Evolutionary conservation across 2,888 invertebrate genomes (phyloP).

Genomic region (Adelognathus sp.): DNA sequence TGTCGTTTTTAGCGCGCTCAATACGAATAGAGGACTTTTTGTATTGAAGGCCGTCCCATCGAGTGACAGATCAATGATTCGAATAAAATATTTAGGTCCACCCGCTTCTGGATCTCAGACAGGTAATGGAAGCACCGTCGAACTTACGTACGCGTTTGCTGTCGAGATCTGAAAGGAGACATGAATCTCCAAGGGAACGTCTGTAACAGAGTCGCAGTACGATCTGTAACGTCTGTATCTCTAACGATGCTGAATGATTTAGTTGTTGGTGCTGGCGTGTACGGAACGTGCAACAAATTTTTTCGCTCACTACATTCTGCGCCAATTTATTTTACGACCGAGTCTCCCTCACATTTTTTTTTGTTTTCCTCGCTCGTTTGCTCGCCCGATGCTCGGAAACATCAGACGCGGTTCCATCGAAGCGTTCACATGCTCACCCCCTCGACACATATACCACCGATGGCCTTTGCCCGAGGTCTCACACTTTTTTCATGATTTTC

Average conservation of each 20-base stretch:
- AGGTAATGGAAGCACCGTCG: background rate
- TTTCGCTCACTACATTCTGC: background rate
- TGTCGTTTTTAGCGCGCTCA: too few species aligned
- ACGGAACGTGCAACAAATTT: constrained; percentile 20
- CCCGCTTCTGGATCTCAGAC: background rate
- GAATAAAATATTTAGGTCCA: background rate
- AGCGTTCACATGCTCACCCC: background rate
- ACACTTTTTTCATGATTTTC: constrained; percentile 3
- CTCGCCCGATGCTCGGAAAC: background rate
- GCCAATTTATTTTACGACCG: constrained; percentile 42
- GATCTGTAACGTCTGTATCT: constrained; percentile 18
- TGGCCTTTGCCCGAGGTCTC: background rate
- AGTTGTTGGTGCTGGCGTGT: constrained; percentile 3
- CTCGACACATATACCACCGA: constrained; percentile 1
- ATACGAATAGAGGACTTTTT: too few species aligned
- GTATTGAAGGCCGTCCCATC: too few species aligned
- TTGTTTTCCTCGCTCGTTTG: background rate
- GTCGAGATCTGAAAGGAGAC: background rate
- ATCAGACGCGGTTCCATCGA: background rate
- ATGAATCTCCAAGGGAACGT: background rate
- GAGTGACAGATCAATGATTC: background rate
- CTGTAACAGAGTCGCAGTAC: background rate
- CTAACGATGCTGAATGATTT: constrained; percentile 33
- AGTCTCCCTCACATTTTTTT: background rate
- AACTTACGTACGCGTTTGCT: background rate